A percentile compares a stretch with the other conserved stretches of the same genome.
Evolutionary conservation across 2,113 vertebrate genomes (phyloP).

Genomic region (Gymnorhina tibicen): DNA sequence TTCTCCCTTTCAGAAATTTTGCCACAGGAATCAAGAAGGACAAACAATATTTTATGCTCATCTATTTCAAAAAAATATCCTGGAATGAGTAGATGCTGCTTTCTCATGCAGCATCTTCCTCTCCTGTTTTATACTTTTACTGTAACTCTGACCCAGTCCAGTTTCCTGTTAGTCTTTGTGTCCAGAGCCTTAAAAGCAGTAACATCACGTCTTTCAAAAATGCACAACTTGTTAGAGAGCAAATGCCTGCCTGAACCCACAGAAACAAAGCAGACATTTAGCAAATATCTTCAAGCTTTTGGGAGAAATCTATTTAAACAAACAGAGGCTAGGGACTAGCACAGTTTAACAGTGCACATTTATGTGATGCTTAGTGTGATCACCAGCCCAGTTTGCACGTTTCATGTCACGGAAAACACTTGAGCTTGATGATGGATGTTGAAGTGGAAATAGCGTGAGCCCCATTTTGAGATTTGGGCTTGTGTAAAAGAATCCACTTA

Average conservation of each 20-base stretch:
- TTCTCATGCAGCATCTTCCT: neutral
- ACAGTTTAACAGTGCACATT: neutral
- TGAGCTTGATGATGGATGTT: neutral
- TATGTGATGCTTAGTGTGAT: neutral
- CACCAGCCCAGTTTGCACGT: neutral
- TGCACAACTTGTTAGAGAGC: neutral
- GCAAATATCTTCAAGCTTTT: neutral
- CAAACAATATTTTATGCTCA: neutral
- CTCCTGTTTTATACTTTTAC: neutral
- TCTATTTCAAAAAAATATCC: neutral
- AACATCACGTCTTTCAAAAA: neutral
- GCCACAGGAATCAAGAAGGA: neutral
- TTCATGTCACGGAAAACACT: neutral
- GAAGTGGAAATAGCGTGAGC: fast-evolving
- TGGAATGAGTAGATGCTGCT: neutral
- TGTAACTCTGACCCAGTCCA: neutral
- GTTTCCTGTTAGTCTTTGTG: neutral
- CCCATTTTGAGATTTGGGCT: neutral
- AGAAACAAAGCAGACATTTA: neutral
- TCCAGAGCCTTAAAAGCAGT: neutral
- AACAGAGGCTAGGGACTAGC: neutral
- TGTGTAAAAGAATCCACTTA: neutral
- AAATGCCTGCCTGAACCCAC: neutral
- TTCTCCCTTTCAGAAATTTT: neutral
- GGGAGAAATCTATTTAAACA: neutral